Evolutionary conservation across 2,113 vertebrate genomes (phyloP).

Genomic region (Peucedramus taeniatus): DNA sequence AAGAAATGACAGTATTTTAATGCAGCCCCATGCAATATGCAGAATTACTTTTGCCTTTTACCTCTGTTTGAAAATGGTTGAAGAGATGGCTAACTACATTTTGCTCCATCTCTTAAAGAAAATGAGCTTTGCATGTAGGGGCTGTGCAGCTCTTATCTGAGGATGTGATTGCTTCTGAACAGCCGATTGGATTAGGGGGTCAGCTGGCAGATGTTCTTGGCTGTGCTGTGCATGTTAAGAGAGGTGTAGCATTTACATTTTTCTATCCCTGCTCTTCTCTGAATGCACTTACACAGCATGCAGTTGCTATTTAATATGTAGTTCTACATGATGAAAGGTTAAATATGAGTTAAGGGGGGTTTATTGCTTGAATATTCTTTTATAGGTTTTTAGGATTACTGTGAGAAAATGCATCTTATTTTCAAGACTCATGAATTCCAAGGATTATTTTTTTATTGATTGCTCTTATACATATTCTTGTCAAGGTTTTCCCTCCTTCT

Average conservation of each 20-base stretch:
- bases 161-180: conserved; percentile 23
- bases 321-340: conserved; percentile 62
- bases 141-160: conserved; percentile 15
- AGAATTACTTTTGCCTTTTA: neutral
- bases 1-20: neutral
- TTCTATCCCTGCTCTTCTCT: conserved; percentile 20
- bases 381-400: conserved; percentile 48
- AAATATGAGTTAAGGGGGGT: conserved; percentile 53
- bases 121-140: neutral
- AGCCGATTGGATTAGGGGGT: conserved; percentile 52
- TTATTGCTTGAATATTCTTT: conserved; percentile 57
- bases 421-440: conserved; percentile 52
- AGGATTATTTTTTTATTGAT: conserved; percentile 60
- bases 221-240: conserved; percentile 43
- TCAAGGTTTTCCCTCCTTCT: conserved; percentile 24
- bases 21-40: neutral
- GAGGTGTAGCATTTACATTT: conserved; percentile 43
- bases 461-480: conserved; percentile 51
- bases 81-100: conserved; percentile 14
- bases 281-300: conserved; percentile 37
- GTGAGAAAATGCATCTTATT: conserved; percentile 53
- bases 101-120: conserved; percentile 28
- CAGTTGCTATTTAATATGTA: conserved; percentile 53
- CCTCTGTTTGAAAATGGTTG: neutral
- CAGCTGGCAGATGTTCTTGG: conserved; percentile 52